A percentile compares a stretch with the other conserved stretches of the same genome.
phyloP scores from a whole-genome alignment of 2,113 vertebrate species.

The Pithys albifrons region DNA sequence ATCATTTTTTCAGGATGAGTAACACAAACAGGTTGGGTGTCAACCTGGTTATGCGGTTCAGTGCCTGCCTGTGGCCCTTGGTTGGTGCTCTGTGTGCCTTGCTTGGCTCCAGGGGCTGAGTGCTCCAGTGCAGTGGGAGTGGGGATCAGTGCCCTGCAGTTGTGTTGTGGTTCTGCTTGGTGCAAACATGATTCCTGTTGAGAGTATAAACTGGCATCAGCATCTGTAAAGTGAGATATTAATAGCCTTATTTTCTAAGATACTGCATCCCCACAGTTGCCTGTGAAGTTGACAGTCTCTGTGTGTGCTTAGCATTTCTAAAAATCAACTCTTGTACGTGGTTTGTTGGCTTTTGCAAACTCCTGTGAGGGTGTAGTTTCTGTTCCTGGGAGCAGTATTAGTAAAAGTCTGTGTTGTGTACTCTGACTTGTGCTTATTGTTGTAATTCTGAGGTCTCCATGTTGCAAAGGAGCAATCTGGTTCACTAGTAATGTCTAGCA shows the following conservation, averaged over 20 bases:
- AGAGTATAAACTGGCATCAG: neutral
- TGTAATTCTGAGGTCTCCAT: conserved; percentile 30
- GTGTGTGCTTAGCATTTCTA: neutral
- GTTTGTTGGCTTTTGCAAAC: conserved; percentile 13
- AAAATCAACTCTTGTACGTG: neutral
- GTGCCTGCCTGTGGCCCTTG: rapidly evolving
- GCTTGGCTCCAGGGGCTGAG: neutral
- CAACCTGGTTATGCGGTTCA: neutral
- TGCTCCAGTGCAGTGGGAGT: too few relatives aligned
- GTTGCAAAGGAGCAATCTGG: conserved; percentile 40
- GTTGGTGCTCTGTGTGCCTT: neutral
- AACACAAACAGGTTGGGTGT: neutral
- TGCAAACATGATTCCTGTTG: neutral
- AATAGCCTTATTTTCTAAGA: neutral
- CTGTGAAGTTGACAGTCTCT: neutral
- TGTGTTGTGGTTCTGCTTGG: neutral
- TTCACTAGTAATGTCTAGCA: conserved; percentile 16
- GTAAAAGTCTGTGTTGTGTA: conserved; percentile 14
- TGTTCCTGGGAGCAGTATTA: conserved; percentile 38
- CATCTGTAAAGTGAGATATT: neutral
- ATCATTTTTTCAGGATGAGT: neutral
- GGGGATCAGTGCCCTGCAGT: neutral
- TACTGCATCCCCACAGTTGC: neutral
- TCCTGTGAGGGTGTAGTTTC: conserved; percentile 11
- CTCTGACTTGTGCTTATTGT: conserved; percentile 45